Evolutionary conservation across 2,888 invertebrate species (phyloP), one percentile per base, ranked within the genome.

Genomic region (Ypsolopha scabrella): DNA sequence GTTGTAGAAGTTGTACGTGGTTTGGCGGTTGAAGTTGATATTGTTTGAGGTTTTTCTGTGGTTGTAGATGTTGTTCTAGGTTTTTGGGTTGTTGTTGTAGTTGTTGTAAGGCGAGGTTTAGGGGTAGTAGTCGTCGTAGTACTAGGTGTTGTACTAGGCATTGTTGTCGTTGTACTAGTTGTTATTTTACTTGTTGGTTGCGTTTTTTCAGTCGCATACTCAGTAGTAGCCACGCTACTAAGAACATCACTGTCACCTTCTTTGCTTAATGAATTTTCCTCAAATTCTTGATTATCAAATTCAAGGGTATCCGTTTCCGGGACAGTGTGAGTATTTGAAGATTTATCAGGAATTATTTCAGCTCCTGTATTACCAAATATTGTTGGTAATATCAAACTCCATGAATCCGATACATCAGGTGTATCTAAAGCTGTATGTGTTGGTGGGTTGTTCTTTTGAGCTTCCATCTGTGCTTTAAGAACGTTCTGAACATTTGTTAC

Each of bases 401-500:
- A 95, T 0, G 92, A 90, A 48, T 92, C 90, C 0, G 91, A 90
- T 0, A 92, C 92, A 66, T 93, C 92, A 1, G 92, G 92, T 0
- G 92, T 92, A 60, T 92, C 92, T 51, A 92, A 77, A 6, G 89
- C 78, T 2, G 88, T 87, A 57, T 79, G 80, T 37, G 73, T 58
- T 53, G 65, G 70, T 56, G 68, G 79, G 62, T 66, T 78, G 67
- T 69, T 88, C 85, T 90, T 79, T 81, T 91, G 67, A 72, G 88
- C 64, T 83, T 91, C 91, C 74, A 93, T 89, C 78, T 95, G 94
- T 51, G 92, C 91, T 72, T 93, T 93, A 0, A 95, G 78, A 10
- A 95, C 94, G 69, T 90, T 93, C 70, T 95, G 94, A 1, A 95
- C 95, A 62, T 93, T 94, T 39, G 90, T 90, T 0, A 95, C 93